Evolutionary conservation across 2,113 vertebrate species (phyloP).

Genomic region (Irena cyanogastra): DNA sequence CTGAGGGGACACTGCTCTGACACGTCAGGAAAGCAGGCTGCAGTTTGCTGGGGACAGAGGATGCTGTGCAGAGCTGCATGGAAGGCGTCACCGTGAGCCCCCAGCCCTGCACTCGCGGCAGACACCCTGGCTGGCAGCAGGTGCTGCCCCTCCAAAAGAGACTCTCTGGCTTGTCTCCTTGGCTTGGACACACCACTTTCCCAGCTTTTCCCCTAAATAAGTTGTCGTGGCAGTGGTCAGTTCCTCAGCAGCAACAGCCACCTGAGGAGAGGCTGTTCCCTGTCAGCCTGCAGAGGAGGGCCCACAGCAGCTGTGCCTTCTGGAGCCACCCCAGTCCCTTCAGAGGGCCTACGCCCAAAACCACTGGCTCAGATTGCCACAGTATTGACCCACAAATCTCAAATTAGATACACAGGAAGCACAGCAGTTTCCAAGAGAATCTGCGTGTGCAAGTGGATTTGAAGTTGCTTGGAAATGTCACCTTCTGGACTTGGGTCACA

Average conservation of each 20-base stretch:
- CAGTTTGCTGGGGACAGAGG: background rate
- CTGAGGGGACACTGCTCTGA: background rate
- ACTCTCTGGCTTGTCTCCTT: background rate
- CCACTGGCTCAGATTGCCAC: background rate
- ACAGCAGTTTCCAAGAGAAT: background rate
- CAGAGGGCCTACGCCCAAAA: background rate
- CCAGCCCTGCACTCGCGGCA: accelerated
- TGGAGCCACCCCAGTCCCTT: background rate
- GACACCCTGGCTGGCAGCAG: background rate
- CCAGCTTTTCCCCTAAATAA: background rate
- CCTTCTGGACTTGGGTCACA: background rate
- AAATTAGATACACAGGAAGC: background rate
- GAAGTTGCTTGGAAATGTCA: background rate
- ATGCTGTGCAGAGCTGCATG: background rate
- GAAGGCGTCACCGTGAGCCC: background rate
- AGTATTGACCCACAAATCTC: background rate
- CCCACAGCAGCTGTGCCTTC: background rate
- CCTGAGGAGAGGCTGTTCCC: background rate
- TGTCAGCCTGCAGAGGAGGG: background rate
- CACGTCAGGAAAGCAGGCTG: background rate
- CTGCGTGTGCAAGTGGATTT: background rate
- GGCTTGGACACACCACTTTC: background rate
- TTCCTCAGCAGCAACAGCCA: accelerated
- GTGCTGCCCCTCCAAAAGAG: background rate
- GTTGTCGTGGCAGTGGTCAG: background rate